Evolutionary conservation across 30 jellyfish, hydroid and myxozoan genomes (phyloP), one percentile per base, ranked within the genome.

Genomic region (Hydractinia symbiolongicarpus): DNA sequence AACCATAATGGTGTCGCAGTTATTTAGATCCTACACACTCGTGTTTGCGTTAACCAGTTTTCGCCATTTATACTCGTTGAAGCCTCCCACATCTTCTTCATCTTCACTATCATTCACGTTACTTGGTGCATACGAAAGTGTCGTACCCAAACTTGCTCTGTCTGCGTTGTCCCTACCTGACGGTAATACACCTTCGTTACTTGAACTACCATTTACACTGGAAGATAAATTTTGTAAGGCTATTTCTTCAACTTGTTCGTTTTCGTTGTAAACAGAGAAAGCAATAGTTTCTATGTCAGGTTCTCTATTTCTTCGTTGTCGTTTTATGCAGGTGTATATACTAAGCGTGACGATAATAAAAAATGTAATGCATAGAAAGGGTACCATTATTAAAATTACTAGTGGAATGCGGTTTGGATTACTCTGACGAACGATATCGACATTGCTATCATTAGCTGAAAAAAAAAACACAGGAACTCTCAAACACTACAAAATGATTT

Each of bases 51-150:
- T 64, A 44, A 64, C 40, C 40, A 64, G 40, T 64, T 64, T 64
- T 64, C 40, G 19, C 74, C 19, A 64, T 64, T 64, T 64, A 64
- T 64, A 64, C 40, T 64, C 74, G 9, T 44, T 64, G 40, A 64
- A 64, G 52, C 74, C 74, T n/a, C 74, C 74, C 7, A 51, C 74
- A 64, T 64, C 74, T 64, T 64, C 74, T 7, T 51, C 19, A 44
- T 64, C 74, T n/a, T 64, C 74, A 64, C 19, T n/a, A 51, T 64
- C 74, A 64, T 64, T 64, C 74, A 64, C 74, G 74, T 64, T 64
- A 64, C 74, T 64, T 51, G 74, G 74, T 13, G 74, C 40, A 51
- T 64, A 64, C 9, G 74, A 64, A 44, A 64, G 17, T 51, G 40
- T n/a, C 74, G 74, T 64, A 6, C 74, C 74, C 7, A 64, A 51